Conservation (phyloP, 2,888 invertebrate species). For the Drosophila ezoana region DNA sequence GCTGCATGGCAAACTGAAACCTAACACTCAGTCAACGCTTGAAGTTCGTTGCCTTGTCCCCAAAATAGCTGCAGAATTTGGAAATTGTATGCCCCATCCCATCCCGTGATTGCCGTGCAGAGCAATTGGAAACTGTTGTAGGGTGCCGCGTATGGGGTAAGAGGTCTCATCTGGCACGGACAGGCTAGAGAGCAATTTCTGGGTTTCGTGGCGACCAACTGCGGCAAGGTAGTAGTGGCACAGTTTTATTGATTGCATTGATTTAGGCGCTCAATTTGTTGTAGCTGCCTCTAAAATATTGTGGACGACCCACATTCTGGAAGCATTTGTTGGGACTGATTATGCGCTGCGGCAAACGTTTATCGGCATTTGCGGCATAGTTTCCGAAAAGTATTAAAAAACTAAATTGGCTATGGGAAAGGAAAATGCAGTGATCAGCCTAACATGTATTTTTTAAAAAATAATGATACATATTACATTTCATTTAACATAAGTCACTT, state of each 20-base stretch:
- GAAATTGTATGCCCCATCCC: constrained; percentile 42
- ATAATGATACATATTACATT: too few relatives aligned
- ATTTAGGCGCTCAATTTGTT: constrained; percentile 60
- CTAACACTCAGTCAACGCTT: constrained; percentile 31
- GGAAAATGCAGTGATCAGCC: too few relatives aligned
- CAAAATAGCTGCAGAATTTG: constrained; percentile 54
- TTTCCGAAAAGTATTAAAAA: background rate
- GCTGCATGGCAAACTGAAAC: constrained; percentile 37
- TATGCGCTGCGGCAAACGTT: constrained; percentile 26
- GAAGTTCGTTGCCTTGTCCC: constrained; percentile 45
- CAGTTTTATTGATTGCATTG: constrained; percentile 73
- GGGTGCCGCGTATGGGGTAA: background rate
- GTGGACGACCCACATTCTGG: constrained; percentile 40
- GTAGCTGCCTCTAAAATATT: constrained; percentile 26
- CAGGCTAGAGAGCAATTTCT: constrained; percentile 34
- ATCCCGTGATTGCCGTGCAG: constrained; percentile 56
- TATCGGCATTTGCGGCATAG: background rate
- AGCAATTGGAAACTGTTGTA: constrained; percentile 25
- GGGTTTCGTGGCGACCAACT: constrained; percentile 12
- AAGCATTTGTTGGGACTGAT: constrained; percentile 26
- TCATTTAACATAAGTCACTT: too few relatives aligned
- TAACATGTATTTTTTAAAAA: too few relatives aligned
- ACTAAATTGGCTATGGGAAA: background rate
- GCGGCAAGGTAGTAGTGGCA: constrained; percentile 26
- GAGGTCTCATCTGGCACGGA: constrained; percentile 24